These are phyloP conservation scores for Dendrocincla tyrannina DNA, from an alignment of 2,797 vertebrate genomes.

Conservation along the genomic window DNA sequence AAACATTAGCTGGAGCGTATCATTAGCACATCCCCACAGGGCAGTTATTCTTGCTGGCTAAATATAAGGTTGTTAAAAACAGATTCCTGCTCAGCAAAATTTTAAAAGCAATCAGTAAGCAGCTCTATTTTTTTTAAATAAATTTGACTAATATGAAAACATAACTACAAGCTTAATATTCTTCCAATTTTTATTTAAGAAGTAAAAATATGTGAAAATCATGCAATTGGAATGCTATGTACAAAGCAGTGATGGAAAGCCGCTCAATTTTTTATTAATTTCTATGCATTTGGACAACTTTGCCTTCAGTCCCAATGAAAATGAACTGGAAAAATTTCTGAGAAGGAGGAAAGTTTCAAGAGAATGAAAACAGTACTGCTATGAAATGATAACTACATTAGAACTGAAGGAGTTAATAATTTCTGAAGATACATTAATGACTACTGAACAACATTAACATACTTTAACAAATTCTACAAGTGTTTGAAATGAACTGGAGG, in stretches of 20 bases:
- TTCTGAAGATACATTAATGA: not conserved
- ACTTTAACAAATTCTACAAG: not conserved
- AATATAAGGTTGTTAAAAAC: not conserved
- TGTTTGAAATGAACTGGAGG: not conserved
- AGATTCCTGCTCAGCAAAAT: conserved; percentile 27
- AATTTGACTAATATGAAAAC: not conserved
- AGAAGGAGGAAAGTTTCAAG: not conserved
- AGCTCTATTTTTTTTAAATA: not conserved
- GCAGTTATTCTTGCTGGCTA: conserved; percentile 33
- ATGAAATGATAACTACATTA: not conserved
- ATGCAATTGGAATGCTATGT: not conserved
- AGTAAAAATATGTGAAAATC: not conserved
- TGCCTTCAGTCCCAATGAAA: not conserved
- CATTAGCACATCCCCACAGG: conserved; percentile 59
- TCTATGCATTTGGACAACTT: not conserved
- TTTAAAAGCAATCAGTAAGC: not conserved
- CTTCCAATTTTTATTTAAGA: not conserved
- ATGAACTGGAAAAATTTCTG: not conserved
- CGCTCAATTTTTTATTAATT: not conserved
- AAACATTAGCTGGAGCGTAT: conserved; percentile 23
- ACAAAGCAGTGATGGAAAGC: not conserved
- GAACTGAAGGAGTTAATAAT: not conserved
- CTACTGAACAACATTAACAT: not conserved
- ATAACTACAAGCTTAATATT: not conserved
- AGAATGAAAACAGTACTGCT: not conserved